These are phyloP conservation scores for Drosophila kohkoa DNA, from an alignment of 1,140 invertebrate genomes.

Conservation along the genomic window DNA sequence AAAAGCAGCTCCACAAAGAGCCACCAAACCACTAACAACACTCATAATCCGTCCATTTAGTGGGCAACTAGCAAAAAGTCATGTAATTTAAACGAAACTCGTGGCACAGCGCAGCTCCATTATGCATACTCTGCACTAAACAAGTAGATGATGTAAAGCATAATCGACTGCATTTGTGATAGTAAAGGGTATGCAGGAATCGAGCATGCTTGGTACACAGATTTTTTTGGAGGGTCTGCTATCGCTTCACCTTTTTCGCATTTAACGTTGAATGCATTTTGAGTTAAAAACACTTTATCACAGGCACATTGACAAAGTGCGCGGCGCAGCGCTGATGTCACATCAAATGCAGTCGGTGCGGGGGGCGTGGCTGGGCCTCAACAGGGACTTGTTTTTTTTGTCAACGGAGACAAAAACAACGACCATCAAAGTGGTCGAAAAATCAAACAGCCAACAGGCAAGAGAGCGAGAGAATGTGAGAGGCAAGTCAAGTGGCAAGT, in stretches of 20 bases:
- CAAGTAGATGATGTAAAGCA: neutral
- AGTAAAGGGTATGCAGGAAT: constrained; percentile 4
- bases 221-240: constrained; percentile 23
- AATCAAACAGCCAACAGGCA: constrained; percentile 64
- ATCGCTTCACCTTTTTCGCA: constrained; percentile 63
- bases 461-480: neutral
- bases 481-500: constrained; percentile 21
- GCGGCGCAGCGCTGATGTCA: constrained; percentile 61
- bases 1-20: constrained; percentile 41
- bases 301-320: constrained; percentile 77
- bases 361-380: constrained; percentile 13
- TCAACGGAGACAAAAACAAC: constrained; percentile 40
- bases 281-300: constrained; percentile 82
- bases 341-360: constrained; percentile 67
- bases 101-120: constrained; percentile 40
- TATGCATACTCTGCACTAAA: constrained; percentile 24
- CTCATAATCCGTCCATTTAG: constrained; percentile 80
- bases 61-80: constrained; percentile 60
- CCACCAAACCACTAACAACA: constrained; percentile 74
- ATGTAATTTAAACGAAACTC: constrained; percentile 76
- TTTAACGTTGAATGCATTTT: constrained; percentile 80
- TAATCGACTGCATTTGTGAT: neutral
- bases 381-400: constrained; percentile 46
- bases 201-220: neutral
- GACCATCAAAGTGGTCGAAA: constrained; percentile 53